Base-by-base conservation (phyloP, 2,797 vertebrate genomes). In the Lindbergichthys nudifrons region DNA sequence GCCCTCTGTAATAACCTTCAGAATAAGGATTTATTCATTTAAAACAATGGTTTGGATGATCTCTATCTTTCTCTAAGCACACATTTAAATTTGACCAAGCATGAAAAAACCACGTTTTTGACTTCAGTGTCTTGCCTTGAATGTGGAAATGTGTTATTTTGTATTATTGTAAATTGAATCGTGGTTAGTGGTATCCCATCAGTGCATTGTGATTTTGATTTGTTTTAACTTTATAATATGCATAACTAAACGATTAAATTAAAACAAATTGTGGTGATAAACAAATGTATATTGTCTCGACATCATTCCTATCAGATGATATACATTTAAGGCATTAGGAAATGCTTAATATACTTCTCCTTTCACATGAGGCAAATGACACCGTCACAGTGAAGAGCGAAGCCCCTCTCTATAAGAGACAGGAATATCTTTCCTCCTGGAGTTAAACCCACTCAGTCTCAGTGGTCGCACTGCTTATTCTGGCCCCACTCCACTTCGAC, bases 401-500 rank as follows among this genome's bases (percentile, higher is more conserved):
- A 61, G 72, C 42, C 53, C 13, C 39, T 16, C 14, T 39, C 23
- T 61, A 5, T 16, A 39, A 30, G 56, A 42, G 13, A 1, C 13
- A 66, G 15, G 61, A 70, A 66, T 30, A 18, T 53, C 45, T 50
- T 64, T 56, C 72, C 52, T 76, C 68, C 11, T 73, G 30, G 41
- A 72, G 36, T 21, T 76, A 73, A 81, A 81, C 39, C 59, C 61
- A 58, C 47, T 26, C 26, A 26, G 58, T 73, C 23, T 51, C 45
- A 3, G 39, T 65, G 45, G 56, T 58, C 32, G 3, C 32, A 8
- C 50, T 74, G 26, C 36, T 43, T 43, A 47, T 41, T 79, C 70
- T 79, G 47, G 69, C 72, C 52, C 75, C 69, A 74, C 76, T 76
- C 66, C 62, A 82, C 87, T 82, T 84, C 51, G 65, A 61, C 78